phyloP scores from a whole-genome alignment of 2,888 invertebrate species.

The Andrena hattorfiana region DNA sequence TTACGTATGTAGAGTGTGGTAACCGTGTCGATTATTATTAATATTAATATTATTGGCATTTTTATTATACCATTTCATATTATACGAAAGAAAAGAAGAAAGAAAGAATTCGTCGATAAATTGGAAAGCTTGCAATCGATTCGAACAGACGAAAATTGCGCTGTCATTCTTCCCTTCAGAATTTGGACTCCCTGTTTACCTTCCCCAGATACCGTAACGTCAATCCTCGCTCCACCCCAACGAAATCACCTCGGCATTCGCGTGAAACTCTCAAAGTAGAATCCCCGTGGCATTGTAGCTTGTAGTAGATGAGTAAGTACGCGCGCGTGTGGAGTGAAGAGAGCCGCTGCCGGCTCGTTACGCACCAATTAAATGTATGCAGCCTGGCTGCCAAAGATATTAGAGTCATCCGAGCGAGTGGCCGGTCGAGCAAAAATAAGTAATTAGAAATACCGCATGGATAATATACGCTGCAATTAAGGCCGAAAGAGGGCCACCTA shows the following conservation, averaged over 20 bases:
- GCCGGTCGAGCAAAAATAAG: slow-evolving; percentile 80
- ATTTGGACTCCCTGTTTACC: background rate
- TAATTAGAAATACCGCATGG: slow-evolving; percentile 84
- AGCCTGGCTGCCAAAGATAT: slow-evolving; percentile 83
- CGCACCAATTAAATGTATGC: slow-evolving; percentile 82
- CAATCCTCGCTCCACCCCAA: background rate
- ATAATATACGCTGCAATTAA: slow-evolving; percentile 85
- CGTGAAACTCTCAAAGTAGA: slow-evolving; percentile 47
- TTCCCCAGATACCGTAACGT: background rate
- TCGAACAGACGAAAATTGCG: background rate
- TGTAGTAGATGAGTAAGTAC: slow-evolving; percentile 6
- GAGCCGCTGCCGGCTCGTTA: slow-evolving; percentile 71
- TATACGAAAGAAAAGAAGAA: no score
- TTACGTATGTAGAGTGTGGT: no score
- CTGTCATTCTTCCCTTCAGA: background rate
- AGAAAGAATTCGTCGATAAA: no score
- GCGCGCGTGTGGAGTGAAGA: slow-evolving; percentile 23
- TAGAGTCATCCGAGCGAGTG: slow-evolving; percentile 80
- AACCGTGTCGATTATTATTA: no score
- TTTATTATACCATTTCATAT: no score
- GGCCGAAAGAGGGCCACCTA: slow-evolving; percentile 83
- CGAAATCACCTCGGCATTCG: slow-evolving; percentile 28
- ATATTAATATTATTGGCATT: no score
- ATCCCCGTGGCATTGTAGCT: slow-evolving; percentile 32
- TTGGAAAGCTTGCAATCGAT: no score